Conservation (phyloP, 2,113 vertebrate species). For the Carollia perspicillata region DNA sequence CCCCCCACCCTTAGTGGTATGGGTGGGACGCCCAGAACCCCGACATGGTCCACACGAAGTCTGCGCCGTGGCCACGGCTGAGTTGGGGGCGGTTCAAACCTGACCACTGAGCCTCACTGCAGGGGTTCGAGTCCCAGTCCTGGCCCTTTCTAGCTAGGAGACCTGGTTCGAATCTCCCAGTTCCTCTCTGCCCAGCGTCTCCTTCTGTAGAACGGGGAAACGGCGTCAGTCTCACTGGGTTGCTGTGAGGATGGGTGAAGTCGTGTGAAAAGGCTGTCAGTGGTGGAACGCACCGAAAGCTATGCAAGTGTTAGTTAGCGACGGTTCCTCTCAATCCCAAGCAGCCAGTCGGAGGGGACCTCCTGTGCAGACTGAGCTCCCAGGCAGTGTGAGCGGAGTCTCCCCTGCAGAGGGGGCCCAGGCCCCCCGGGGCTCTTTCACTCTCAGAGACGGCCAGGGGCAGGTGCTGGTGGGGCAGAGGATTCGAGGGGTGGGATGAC, state of each 20-base stretch:
- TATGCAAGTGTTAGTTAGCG: accelerated
- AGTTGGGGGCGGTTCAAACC: not conserved
- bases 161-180: not conserved
- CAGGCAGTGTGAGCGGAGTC: not conserved
- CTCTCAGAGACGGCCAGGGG: not conserved
- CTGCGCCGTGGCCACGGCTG: not conserved
- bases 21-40: not conserved
- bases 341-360: accelerated
- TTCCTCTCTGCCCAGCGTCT: not conserved
- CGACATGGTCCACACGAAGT: accelerated
- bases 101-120: not conserved
- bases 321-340: not conserved
- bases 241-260: not conserved
- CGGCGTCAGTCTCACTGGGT: not conserved
- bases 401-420: not conserved
- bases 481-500: not conserved
- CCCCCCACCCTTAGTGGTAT: not conserved
- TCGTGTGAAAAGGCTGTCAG: not conserved
- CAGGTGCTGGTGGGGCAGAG: not conserved
- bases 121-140: not conserved
- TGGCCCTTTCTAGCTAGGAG: not conserved
- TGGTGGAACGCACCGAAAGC: not conserved
- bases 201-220: not conserved
- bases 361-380: accelerated
- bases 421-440: not conserved